These are phyloP conservation scores for Magallana ariakensis DNA, from an alignment of 1,140 invertebrate genomes.

Conservation along the genomic window DNA sequence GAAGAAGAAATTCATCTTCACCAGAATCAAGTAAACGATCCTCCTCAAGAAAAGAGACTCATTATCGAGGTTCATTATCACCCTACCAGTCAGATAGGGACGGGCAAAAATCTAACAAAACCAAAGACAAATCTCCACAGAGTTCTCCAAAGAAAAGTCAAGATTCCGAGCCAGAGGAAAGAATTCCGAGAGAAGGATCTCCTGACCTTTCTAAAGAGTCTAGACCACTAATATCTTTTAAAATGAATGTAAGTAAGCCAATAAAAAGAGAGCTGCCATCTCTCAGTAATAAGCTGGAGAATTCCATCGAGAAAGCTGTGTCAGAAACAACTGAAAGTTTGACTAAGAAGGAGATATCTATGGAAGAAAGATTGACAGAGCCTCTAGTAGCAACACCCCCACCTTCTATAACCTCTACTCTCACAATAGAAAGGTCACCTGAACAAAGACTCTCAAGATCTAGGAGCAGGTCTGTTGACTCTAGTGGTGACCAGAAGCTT, in stretches of 20 bases:
- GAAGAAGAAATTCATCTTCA: conserved; percentile 6
- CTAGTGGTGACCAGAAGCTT: neutral
- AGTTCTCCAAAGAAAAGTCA: neutral
- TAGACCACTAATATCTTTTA: conserved; percentile 7
- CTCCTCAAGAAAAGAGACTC: neutral
- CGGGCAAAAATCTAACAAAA: neutral
- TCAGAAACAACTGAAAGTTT: neutral
- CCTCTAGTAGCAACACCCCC: neutral
- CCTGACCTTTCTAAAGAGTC: conserved; percentile 10
- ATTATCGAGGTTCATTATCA: neutral
- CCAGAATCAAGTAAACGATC: neutral
- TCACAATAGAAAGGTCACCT: neutral
- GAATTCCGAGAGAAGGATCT: neutral
- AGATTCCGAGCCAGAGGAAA: neutral
- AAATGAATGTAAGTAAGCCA: neutral
- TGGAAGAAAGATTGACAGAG: neutral
- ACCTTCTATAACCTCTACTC: neutral
- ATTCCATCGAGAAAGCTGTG: neutral
- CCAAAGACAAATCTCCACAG: conserved; percentile 12
- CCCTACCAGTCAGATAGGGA: neutral
- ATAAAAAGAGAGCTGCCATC: neutral
- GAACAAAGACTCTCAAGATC: neutral
- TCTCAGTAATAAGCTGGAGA: conserved; percentile 9
- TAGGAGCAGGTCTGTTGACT: neutral
- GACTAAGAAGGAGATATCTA: neutral